Percentiles rank a stretch among this genome's conserved stretches.
Conservation (phyloP, 2,797 vertebrate genomes). For the Micrastur ruficollis region DNA sequence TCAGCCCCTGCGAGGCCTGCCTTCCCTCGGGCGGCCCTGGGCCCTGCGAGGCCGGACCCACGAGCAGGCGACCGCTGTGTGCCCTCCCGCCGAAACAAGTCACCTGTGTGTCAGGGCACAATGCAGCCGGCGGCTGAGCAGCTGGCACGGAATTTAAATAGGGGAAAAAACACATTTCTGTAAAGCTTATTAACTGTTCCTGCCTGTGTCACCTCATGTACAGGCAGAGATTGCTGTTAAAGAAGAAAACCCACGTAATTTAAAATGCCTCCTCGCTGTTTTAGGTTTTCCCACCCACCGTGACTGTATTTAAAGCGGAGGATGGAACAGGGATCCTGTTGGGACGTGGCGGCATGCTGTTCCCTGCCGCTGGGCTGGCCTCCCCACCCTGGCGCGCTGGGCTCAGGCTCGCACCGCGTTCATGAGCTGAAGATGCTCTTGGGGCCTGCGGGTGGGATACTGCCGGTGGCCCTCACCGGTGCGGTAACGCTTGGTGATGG, state of each 20-base stretch:
- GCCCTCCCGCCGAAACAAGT: rapidly evolving
- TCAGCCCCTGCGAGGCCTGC: rapidly evolving
- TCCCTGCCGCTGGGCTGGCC: background rate
- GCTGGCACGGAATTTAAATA: background rate
- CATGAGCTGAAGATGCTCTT: background rate
- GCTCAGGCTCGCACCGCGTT: rapidly evolving
- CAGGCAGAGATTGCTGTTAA: background rate
- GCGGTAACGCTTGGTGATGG: background rate
- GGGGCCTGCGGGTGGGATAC: too few relatives aligned
- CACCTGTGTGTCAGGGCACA: background rate
- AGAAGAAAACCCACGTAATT: background rate
- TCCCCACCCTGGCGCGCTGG: too few relatives aligned
- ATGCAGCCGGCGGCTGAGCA: background rate
- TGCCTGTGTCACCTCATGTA: background rate
- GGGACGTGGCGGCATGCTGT: rapidly evolving
- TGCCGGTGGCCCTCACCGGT: background rate
- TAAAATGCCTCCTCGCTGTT: background rate
- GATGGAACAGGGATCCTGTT: background rate
- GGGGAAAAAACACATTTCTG: rapidly evolving
- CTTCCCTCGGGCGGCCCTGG: rapidly evolving
- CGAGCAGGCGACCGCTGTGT: rapidly evolving
- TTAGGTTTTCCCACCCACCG: background rate
- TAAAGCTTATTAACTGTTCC: background rate
- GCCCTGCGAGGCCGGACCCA: background rate
- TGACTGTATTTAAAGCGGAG: background rate